A percentile compares a stretch with the other conserved stretches of the same genome.
Evolutionary conservation across 2,113 vertebrate species (phyloP).

Genomic region (Microtus montanus): DNA sequence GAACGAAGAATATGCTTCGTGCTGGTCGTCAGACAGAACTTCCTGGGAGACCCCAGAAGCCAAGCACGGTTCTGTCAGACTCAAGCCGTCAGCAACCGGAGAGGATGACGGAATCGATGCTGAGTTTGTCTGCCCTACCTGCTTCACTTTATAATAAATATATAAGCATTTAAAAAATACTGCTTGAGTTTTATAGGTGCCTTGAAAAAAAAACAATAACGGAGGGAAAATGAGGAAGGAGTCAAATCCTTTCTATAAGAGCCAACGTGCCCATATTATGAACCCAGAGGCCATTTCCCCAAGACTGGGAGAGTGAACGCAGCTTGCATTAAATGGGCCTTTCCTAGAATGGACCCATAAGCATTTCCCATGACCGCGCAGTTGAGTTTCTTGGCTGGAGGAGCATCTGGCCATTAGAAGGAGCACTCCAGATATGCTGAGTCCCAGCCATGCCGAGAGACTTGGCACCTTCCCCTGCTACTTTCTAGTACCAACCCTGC

Average conservation of each 20-base stretch:
- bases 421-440: slow-evolving; percentile 85
- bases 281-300: slow-evolving; percentile 82
- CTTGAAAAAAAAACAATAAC: slow-evolving; percentile 72
- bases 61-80: background rate
- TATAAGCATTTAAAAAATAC: slow-evolving; percentile 19
- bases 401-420: slow-evolving; percentile 86
- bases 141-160: slow-evolving; percentile 64
- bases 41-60: slow-evolving; percentile 5
- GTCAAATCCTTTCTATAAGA: slow-evolving; percentile 52
- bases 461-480: slow-evolving; percentile 87
- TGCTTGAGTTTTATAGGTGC: slow-evolving; percentile 65
- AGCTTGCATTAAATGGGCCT: slow-evolving; percentile 86
- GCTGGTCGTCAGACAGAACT: slow-evolving; percentile 9
- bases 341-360: slow-evolving; percentile 86
- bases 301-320: slow-evolving; percentile 84
- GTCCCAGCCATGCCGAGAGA: slow-evolving; percentile 85
- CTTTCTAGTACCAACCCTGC: slow-evolving; percentile 88
- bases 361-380: slow-evolving; percentile 89
- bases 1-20: slow-evolving; percentile 17
- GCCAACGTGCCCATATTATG: slow-evolving; percentile 77
- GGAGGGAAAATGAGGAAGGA: slow-evolving; percentile 36
- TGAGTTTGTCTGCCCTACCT: background rate
- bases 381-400: slow-evolving; percentile 86
- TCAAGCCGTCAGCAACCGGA: background rate
- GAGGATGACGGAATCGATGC: background rate